Evolutionary conservation across 2,888 invertebrate genomes (phyloP).

Genomic region (Altica lythri): DNA sequence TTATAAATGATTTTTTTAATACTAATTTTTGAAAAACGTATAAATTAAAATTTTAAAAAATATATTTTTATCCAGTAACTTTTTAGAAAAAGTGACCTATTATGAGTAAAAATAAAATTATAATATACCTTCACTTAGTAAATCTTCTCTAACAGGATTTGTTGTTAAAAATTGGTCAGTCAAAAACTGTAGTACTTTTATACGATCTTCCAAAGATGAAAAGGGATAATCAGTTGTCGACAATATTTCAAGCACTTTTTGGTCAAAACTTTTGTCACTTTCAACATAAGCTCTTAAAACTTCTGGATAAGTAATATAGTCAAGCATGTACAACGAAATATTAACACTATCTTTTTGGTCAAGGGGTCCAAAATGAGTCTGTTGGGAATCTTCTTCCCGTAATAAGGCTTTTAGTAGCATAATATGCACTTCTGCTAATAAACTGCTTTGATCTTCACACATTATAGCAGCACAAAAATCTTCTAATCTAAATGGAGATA

Average conservation of each 20-base stretch:
- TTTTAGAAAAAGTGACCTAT: constrained; percentile 5
- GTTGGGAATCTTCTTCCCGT: constrained; percentile 92
- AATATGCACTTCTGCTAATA: constrained; percentile 93
- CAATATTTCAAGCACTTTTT: constrained; percentile 71
- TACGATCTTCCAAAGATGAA: constrained; percentile 74
- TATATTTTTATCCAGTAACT: constrained; percentile 1
- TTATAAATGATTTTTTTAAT: too few species aligned
- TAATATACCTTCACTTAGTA: constrained; percentile 89
- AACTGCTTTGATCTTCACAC: constrained; percentile 89
- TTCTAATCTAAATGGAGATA: constrained; percentile 95
- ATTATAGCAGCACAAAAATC: constrained; percentile 94
- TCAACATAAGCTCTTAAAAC: constrained; percentile 87
- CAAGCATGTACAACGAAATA: constrained; percentile 88
- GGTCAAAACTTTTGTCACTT: constrained; percentile 83
- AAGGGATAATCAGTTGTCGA: constrained; percentile 87
- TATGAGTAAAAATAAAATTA: too few species aligned
- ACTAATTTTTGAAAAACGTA: constrained; percentile 3
- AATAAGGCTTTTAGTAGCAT: constrained; percentile 88
- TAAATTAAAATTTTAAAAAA: constrained; percentile 11
- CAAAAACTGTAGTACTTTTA: constrained; percentile 85
- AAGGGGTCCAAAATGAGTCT: constrained; percentile 92
- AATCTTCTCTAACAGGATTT: constrained; percentile 89
- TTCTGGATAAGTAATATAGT: constrained; percentile 97
- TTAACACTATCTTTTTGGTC: constrained; percentile 98
- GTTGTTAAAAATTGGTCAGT: constrained; percentile 94